These are phyloP conservation scores for Cyanoliseus patagonus DNA, from an alignment of 2,113 vertebrate species.

Conservation along the genomic window DNA sequence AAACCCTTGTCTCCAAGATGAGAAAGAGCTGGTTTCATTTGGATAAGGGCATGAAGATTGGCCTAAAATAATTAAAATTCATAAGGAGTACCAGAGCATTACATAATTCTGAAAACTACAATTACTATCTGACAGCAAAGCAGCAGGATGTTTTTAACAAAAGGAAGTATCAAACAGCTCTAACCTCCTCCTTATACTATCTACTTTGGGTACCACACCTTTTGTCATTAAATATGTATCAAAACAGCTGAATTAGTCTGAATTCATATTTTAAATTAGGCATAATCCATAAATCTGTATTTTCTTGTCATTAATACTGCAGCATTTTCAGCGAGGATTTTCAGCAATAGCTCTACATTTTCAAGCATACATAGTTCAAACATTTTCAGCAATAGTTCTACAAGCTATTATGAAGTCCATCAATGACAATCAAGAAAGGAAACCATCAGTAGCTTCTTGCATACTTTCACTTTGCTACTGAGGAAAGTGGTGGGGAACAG, in stretches of 20 bases:
- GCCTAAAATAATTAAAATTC: constrained; percentile 77
- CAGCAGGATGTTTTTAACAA: neutral
- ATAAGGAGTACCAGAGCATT: neutral
- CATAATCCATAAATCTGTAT: neutral
- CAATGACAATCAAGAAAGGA: neutral
- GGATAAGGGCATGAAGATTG: constrained; percentile 97
- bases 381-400: neutral
- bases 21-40: constrained; percentile 96
- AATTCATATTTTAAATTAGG: neutral
- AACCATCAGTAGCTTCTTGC: neutral
- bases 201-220: neutral
- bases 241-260: neutral
- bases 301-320: neutral
- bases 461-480: neutral
- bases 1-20: constrained; percentile 98
- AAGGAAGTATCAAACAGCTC: neutral
- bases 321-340: neutral
- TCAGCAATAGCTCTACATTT: too few relatives aligned
- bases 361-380: too few relatives aligned
- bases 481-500: neutral
- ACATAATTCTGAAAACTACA: neutral
- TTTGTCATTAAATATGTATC: neutral
- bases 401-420: neutral
- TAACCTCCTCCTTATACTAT: neutral
- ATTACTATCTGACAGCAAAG: neutral